Base-by-base conservation (phyloP, 1,140 invertebrate species). In the Drosophila burlai region DNA sequence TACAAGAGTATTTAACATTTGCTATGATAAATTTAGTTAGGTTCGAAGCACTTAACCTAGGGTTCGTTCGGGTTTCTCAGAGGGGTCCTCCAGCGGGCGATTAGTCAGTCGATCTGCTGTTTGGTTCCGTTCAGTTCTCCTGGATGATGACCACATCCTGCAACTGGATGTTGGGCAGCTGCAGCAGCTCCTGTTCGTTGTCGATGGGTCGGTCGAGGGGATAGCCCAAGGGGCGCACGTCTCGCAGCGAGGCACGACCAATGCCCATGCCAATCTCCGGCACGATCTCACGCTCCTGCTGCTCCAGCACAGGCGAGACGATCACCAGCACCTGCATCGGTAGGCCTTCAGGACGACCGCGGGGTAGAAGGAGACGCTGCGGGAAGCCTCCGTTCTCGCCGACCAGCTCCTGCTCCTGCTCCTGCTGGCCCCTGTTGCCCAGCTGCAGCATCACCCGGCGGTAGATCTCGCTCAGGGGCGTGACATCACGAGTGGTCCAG, bases 401-500 rank as follows among this genome's bases (percentile, higher is more conserved):
- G 42, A 92, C 91, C 26, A 94, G 75, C 64, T 94, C 94, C 11
- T 57, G 74, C 24, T 16, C 34, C 31, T 36, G 62, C n/a, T 65
- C 42, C 47, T 47, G 45, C 42, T 93, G 66, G 6, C 92, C 93
- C 46, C 93, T 93, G 34, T 38, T 55, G 52, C 34, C 15, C 52
- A 94, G 78, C 13, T 93, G 90, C 15, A 87, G 90, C 55, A 94
- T 93, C 18, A 96, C 93, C 34, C 94, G 93, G 15, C 94, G 93
- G 71, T 95, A 94, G 63, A 96, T 94, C 31, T 94, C 93, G 34
- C 93, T 86, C 62, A 95, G 93, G 6, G 95, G 94, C 26, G 95
- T 94, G 55, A 94, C 95, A 81, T 97, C 96, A 8, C 93, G 93
- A 46, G 94, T 94, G 60, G 94, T 95, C 76, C 94, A 94, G 60